A percentile compares a stretch with the other conserved stretches of the same genome.
These are phyloP conservation scores for Diacarnus erythraeanus DNA, from an alignment of 37 sponge, comb jelly and placozoan species.

Conservation along the genomic window DNA sequence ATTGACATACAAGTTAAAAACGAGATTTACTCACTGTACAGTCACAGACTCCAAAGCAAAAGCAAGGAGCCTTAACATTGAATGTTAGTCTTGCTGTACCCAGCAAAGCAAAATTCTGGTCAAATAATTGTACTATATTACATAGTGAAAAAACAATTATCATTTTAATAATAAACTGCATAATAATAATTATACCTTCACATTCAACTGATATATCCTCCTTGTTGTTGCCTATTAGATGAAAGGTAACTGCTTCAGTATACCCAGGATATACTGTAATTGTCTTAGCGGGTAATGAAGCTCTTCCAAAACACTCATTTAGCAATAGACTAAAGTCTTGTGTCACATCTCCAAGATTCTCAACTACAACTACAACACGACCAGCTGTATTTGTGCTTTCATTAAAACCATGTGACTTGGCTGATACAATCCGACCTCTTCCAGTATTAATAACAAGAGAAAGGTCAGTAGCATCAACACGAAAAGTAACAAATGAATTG, in stretches of 20 bases:
- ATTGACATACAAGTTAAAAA: background rate
- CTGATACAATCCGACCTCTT: constrained; percentile 61
- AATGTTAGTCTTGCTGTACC: constrained; percentile 61
- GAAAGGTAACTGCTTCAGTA: constrained; percentile 33
- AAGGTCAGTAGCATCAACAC: constrained; percentile 68
- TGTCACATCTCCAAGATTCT: constrained; percentile 70
- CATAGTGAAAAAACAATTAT: background rate
- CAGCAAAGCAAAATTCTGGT: constrained; percentile 57
- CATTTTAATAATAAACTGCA: background rate
- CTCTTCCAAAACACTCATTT: constrained; percentile 39
- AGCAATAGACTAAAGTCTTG: constrained; percentile 61
- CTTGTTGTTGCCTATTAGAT: constrained; percentile 23
- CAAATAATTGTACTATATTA: constrained; percentile 67
- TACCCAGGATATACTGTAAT: constrained; percentile 51
- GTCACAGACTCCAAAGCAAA: constrained; percentile 81
- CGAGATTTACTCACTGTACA: constrained; percentile 52
- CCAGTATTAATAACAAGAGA: constrained; percentile 64
- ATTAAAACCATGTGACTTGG: constrained; percentile 37
- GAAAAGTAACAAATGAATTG: constrained; percentile 70
- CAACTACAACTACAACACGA: constrained; percentile 47
- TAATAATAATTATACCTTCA: no score
- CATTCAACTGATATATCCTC: constrained; percentile 31
- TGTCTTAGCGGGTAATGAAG: constrained; percentile 15
- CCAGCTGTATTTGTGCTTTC: constrained; percentile 8
- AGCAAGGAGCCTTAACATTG: constrained; percentile 62